Conservation (phyloP, 2,797 vertebrate genomes). For the Tamandua tetradactyla region DNA sequence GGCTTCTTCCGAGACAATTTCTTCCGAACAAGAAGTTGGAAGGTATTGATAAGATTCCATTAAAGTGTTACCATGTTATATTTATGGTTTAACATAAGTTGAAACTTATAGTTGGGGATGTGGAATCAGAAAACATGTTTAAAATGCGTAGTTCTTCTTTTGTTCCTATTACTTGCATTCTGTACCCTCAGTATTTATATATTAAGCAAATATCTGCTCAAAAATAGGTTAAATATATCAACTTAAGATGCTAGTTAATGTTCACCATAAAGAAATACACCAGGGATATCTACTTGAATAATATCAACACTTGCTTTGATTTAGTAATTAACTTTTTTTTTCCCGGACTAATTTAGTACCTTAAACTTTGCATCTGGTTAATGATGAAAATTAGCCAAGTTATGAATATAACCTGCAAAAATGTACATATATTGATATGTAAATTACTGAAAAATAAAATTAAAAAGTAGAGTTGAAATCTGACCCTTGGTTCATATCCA, state of each 20-base stretch:
- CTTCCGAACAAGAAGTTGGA: slow-evolving; percentile 19
- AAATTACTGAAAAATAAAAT: slow-evolving; percentile 6
- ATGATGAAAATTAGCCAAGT: slow-evolving; percentile 17
- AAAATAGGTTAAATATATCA: background rate
- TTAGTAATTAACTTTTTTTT: slow-evolving; percentile 22
- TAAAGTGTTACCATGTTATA: slow-evolving; percentile 1
- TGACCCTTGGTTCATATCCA: accelerated
- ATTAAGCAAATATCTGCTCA: background rate
- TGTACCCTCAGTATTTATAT: background rate
- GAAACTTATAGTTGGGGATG: background rate
- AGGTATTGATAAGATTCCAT: background rate
- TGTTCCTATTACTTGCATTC: background rate
- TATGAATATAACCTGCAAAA: background rate
- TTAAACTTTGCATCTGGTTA: background rate
- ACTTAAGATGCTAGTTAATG: background rate
- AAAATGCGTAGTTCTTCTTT: background rate
- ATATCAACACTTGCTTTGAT: slow-evolving; percentile 13
- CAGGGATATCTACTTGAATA: background rate
- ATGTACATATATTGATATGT: background rate
- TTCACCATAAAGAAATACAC: slow-evolving; percentile 1
- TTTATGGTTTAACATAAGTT: too few relatives aligned
- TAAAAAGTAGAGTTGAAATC: background rate
- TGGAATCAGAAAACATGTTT: background rate
- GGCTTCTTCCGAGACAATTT: background rate
- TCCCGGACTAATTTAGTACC: background rate